phyloP scores from a whole-genome alignment of 2,113 vertebrate genomes.

The Oncorhynchus masou region DNA sequence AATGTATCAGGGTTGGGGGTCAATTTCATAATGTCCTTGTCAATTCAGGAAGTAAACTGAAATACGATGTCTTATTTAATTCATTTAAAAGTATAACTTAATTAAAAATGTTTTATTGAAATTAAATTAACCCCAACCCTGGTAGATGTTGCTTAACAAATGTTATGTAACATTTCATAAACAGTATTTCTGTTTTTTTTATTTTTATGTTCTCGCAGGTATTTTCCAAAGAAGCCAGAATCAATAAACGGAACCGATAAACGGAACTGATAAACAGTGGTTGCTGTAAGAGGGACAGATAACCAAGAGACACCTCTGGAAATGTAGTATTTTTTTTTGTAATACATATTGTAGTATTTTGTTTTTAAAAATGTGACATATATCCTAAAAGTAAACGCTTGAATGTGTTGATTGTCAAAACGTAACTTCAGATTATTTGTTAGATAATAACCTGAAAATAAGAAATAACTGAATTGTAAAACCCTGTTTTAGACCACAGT shows the following conservation, averaged over 20 bases:
- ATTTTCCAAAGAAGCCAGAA: constrained; percentile 52
- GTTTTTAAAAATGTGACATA: neutral
- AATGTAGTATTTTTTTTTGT: too few species aligned
- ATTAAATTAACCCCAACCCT: neutral
- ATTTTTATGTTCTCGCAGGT: constrained; percentile 46
- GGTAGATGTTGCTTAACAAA: neutral
- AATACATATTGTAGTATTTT: too few species aligned
- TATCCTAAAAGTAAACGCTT: neutral
- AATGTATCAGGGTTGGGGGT: neutral
- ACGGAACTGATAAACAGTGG: constrained; percentile 34
- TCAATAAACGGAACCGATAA: constrained; percentile 10
- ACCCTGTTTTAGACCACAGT: neutral
- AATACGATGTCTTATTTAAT: neutral
- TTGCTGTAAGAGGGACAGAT: constrained; percentile 43
- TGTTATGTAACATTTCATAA: neutral
- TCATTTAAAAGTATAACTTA: neutral
- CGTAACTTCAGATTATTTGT: neutral
- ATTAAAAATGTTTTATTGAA: neutral
- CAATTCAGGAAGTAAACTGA: too few species aligned
- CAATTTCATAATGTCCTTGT: too few species aligned
- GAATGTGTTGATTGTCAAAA: neutral
- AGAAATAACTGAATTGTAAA: neutral
- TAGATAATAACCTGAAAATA: too few species aligned
- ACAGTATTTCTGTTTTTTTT: neutral
- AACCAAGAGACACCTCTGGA: neutral